phyloP scores from a whole-genome alignment of 2,113 vertebrate species.

The Myotis brandtii region DNA sequence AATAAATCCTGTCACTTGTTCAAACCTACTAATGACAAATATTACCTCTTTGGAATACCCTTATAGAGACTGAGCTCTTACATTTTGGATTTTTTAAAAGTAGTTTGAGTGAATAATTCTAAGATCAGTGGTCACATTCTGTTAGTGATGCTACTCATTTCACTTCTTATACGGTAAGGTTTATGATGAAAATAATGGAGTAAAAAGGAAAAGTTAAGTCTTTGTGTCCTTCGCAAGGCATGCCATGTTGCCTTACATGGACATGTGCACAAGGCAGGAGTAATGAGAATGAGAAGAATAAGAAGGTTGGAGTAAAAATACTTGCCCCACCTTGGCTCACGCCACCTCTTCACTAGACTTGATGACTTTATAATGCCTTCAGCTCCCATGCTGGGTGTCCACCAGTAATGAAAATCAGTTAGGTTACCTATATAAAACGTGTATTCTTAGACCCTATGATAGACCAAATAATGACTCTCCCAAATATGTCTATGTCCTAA shows the following conservation, averaged over 20 bases:
- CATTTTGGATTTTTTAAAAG: conserved; percentile 4
- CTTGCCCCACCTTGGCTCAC: background rate
- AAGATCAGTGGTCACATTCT: background rate
- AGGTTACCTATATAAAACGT: background rate
- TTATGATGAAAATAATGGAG: background rate
- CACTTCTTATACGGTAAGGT: conserved; percentile 7
- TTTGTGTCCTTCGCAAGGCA: background rate
- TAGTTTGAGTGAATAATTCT: background rate
- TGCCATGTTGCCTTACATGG: background rate
- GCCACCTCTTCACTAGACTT: background rate
- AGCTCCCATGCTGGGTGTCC: fast-evolving
- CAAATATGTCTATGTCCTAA: background rate
- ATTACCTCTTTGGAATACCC: background rate
- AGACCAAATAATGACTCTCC: background rate
- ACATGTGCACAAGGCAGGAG: background rate
- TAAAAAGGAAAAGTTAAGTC: background rate
- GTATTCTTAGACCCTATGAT: background rate
- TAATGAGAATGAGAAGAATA: background rate
- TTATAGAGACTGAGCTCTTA: background rate
- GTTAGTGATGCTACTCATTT: background rate
- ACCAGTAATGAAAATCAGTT: background rate
- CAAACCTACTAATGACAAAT: background rate
- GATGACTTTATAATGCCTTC: background rate
- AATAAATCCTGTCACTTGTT: conserved; percentile 39
- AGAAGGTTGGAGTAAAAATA: background rate